These are phyloP conservation scores for Mimachlamys varia DNA, from an alignment of 2,888 invertebrate species.

Conservation along the genomic window DNA sequence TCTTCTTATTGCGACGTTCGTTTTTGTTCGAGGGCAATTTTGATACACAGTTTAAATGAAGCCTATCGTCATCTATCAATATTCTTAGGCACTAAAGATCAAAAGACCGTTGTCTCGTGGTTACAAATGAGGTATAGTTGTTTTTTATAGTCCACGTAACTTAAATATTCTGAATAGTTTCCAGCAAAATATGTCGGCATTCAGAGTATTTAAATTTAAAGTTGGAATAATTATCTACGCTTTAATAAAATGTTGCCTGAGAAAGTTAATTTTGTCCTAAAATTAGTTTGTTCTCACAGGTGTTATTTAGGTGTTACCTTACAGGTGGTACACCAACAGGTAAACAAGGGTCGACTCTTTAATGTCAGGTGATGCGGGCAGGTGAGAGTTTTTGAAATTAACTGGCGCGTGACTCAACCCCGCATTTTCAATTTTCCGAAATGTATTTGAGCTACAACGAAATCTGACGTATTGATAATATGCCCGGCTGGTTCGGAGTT, in stretches of 20 bases:
- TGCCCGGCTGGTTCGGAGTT: background rate
- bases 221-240: no score
- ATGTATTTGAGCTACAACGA: background rate
- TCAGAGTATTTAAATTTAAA: background rate
- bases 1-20: background rate
- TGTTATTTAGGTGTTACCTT: background rate
- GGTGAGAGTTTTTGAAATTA: background rate
- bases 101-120: background rate
- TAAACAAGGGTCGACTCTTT: background rate
- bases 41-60: background rate
- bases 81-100: background rate
- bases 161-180: background rate
- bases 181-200: background rate
- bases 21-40: background rate
- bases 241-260: background rate
- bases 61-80: background rate
- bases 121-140: background rate
- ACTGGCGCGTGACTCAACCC: constrained; percentile 17
- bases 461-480: background rate
- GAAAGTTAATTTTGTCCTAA: background rate
- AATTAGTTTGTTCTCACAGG: background rate
- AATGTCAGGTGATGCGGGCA: background rate
- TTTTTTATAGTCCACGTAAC: background rate
- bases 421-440: background rate
- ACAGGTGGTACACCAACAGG: background rate